A percentile compares a stretch with the other conserved stretches of the same genome.
Evolutionary conservation across 2,113 vertebrate species (phyloP).

Genomic region (Pogonocichla stellata): DNA sequence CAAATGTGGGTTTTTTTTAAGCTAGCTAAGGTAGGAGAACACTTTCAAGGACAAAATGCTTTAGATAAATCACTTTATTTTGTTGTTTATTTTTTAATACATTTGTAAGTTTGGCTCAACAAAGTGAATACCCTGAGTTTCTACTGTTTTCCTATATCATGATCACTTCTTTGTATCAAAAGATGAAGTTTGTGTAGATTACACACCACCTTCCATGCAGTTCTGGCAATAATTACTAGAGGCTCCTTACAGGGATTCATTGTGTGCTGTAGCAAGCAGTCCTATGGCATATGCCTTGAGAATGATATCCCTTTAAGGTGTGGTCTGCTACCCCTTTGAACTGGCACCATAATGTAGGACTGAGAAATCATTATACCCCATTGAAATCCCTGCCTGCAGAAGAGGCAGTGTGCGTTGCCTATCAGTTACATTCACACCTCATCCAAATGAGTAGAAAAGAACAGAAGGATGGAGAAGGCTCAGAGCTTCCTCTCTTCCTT

Average conservation of each 20-base stretch:
- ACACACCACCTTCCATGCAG: neutral
- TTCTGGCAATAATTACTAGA: neutral
- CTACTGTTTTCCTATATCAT: neutral
- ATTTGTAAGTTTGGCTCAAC: neutral
- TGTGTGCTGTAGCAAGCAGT: neutral
- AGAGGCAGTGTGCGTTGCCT: neutral
- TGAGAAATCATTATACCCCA: neutral
- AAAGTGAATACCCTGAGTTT: neutral
- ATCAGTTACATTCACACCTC: conserved; percentile 9
- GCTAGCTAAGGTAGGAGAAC: neutral
- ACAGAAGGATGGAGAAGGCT: conserved; percentile 6
- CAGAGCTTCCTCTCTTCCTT: conserved; percentile 30
- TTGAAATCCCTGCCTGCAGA: neutral
- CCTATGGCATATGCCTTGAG: neutral
- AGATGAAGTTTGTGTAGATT: neutral
- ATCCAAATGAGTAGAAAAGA: conserved; percentile 1
- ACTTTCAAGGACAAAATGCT: neutral
- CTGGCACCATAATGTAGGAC: neutral
- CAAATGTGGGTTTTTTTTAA: neutral
- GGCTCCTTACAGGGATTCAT: neutral
- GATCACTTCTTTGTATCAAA: neutral
- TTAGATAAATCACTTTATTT: neutral
- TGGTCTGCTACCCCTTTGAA: neutral
- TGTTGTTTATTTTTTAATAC: neutral
- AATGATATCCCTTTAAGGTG: neutral